Base-by-base conservation (phyloP, 2,888 invertebrate species). In the Cecidostiba fungosa region DNA sequence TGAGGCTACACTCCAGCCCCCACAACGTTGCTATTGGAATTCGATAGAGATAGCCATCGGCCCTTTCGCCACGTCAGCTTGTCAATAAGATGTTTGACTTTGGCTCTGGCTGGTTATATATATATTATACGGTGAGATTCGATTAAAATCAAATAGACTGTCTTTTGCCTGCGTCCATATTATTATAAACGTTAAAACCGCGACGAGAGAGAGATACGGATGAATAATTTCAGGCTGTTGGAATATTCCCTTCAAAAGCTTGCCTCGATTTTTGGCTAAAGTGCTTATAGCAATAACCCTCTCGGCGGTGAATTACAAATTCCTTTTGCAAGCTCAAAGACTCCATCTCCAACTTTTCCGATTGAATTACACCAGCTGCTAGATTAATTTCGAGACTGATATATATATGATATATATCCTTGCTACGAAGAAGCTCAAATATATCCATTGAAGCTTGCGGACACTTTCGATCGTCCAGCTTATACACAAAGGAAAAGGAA, bases 1-100 rank as follows among this genome's bases (percentile, higher is more conserved):
- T 32, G 70, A 16, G 36, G 70, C 36, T 69, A 14, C 16, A 16
- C 26, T 19, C 19, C 5, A 4, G 4, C 32, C 32, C 32, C n/a
- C n/a, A n/a, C n/a, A 0, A 10, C 5, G 14, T 19, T 3, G 70
- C 32, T 70, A 70, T 70, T 36, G 70, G n/a, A 70, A 36, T 70
- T 76, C 76, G 54, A 76, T 76, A 54, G 50, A 50, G 50, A 50
- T 26, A 19, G 39, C 43, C 39, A 26, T 54, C 76, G 26, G 29
- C 70, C 39, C 29, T 74, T 74, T 23, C 70, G 39, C 76, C 54
- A n/a, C 50, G 54, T 76, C 76, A 76, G 19, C 29, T n/a, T 54
- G 50, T 76, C 76, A 32, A 76, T 76, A 54, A n/a, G 32, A 54
- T 29, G 19, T 70, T 70, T 36, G 29, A 32, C 32, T 36, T 70